Percentiles rank a stretch among this genome's conserved stretches.
Conservation (phyloP, 2,797 vertebrate genomes). For the Hyperoplus lanceolatus region DNA sequence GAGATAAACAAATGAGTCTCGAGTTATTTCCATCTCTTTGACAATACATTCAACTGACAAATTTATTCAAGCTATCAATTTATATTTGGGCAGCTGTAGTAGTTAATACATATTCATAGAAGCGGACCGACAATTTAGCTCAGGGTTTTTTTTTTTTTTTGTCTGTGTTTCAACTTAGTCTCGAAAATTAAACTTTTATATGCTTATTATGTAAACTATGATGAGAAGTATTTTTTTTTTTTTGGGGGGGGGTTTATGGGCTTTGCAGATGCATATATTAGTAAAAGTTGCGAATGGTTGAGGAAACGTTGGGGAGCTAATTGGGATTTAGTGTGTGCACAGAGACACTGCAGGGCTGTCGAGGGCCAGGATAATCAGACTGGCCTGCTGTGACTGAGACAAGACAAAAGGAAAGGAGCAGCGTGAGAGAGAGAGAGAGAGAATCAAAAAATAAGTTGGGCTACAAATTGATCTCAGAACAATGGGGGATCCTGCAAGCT, state of each 20-base stretch:
- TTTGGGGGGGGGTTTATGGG: constrained; percentile 23
- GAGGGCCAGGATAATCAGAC: constrained; percentile 63
- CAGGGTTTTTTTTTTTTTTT: constrained; percentile 5
- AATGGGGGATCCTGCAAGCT: neutral
- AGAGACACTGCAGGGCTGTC: constrained; percentile 48
- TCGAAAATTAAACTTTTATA: constrained; percentile 58
- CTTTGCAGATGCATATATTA: constrained; percentile 66
- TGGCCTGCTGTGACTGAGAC: constrained; percentile 63
- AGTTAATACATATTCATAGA: constrained; percentile 66
- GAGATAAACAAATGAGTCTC: constrained; percentile 23
- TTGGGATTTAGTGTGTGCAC: constrained; percentile 62
- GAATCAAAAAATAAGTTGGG: constrained; percentile 6
- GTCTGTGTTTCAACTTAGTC: constrained; percentile 9
- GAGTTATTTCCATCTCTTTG: constrained; percentile 29
- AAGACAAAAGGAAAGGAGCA: constrained; percentile 34
- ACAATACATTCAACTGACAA: constrained; percentile 39
- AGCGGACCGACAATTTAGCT: constrained; percentile 20
- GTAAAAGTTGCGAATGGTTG: constrained; percentile 53
- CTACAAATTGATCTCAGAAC: constrained; percentile 29
- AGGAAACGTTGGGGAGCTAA: constrained; percentile 52
- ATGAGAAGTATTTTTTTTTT: constrained; percentile 24
- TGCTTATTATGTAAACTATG: constrained; percentile 60
- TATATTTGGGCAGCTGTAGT: constrained; percentile 45
- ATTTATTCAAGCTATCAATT: constrained; percentile 48
- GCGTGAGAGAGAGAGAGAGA: neutral